phyloP scores from a whole-genome alignment of 2,888 invertebrate genomes.

The Campaea margaritaria region DNA sequence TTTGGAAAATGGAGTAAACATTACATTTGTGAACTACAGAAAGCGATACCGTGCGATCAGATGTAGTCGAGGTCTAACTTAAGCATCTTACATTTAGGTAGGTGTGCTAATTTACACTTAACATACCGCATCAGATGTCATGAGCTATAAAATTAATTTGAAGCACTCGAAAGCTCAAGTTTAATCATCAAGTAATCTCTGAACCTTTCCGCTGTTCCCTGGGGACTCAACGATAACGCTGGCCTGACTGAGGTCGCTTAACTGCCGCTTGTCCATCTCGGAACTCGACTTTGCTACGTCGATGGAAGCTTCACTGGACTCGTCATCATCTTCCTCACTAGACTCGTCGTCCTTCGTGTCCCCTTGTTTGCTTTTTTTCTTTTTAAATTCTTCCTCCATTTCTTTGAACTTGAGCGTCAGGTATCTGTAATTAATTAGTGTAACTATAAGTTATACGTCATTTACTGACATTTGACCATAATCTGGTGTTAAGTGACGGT shows the following conservation, averaged over 20 bases:
- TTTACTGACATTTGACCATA: no score
- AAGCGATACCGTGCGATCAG: no score
- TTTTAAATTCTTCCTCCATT: slow-evolving; percentile 92
- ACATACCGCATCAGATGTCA: no score
- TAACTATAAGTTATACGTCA: not conserved
- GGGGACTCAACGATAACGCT: slow-evolving; percentile 72
- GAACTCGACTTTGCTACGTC: slow-evolving; percentile 44
- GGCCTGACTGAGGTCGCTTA: slow-evolving; percentile 59
- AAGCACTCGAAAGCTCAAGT: slow-evolving; percentile 11
- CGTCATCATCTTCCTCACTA: slow-evolving; percentile 54
- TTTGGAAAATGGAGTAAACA: no score
- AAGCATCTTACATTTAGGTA: no score
- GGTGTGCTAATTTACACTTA: no score
- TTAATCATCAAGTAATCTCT: slow-evolving; percentile 63
- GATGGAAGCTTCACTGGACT: slow-evolving; percentile 56
- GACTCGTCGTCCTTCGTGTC: slow-evolving; percentile 59
- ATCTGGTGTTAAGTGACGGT: no score
- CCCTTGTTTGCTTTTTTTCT: slow-evolving; percentile 85
- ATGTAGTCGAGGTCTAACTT: no score
- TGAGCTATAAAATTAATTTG: slow-evolving; percentile 8
- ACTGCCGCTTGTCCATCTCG: slow-evolving; percentile 33
- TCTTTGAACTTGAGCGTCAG: slow-evolving; percentile 93
- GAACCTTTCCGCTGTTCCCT: slow-evolving; percentile 75
- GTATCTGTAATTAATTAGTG: slow-evolving; percentile 82
- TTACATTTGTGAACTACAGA: no score